A percentile compares a stretch with the other conserved stretches of the same genome.
Conservation (phyloP, 2,888 invertebrate species). For the Nesidiocoris tenuis region DNA sequence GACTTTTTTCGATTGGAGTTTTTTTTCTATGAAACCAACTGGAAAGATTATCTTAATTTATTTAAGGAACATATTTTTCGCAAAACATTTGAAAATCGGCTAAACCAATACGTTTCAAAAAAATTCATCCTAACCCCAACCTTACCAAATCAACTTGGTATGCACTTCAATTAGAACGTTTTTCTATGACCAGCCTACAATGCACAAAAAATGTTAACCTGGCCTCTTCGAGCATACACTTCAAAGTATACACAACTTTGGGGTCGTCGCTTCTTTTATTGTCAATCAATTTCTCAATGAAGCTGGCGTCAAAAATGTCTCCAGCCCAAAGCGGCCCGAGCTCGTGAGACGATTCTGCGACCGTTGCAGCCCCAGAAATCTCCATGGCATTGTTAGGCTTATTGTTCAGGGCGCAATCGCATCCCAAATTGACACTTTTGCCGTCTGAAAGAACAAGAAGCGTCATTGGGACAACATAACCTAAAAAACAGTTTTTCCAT, state of each 20-base stretch:
- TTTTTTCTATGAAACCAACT: too few relatives aligned
- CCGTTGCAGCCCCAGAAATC: constrained; percentile 48
- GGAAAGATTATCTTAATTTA: too few relatives aligned
- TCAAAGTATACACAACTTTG: constrained; percentile 39
- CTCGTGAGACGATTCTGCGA: constrained; percentile 49
- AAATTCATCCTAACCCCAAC: too few relatives aligned
- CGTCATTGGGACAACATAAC: too few relatives aligned
- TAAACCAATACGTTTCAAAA: too few relatives aligned
- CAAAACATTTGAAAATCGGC: too few relatives aligned
- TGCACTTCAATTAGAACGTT: too few relatives aligned
- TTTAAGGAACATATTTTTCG: too few relatives aligned
- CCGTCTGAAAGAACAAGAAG: constrained; percentile 36
- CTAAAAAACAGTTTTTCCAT: too few relatives aligned
- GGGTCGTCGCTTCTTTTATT: constrained; percentile 28
- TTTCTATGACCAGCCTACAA: not conserved
- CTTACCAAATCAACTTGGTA: too few relatives aligned
- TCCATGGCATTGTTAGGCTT: too few relatives aligned
- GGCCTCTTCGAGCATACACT: constrained; percentile 48
- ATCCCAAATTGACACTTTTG: constrained; percentile 39
- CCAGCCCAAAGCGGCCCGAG: constrained; percentile 52
- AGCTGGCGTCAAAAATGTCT: constrained; percentile 50
- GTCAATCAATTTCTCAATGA: constrained; percentile 49
- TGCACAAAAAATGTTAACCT: constrained; percentile 40
- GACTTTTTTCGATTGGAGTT: too few relatives aligned
- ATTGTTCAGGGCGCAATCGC: constrained; percentile 39